Evolutionary conservation across 2,888 invertebrate genomes (phyloP), one percentile per base, ranked within the genome.

Genomic region (Ornithoptera priamus): DNA sequence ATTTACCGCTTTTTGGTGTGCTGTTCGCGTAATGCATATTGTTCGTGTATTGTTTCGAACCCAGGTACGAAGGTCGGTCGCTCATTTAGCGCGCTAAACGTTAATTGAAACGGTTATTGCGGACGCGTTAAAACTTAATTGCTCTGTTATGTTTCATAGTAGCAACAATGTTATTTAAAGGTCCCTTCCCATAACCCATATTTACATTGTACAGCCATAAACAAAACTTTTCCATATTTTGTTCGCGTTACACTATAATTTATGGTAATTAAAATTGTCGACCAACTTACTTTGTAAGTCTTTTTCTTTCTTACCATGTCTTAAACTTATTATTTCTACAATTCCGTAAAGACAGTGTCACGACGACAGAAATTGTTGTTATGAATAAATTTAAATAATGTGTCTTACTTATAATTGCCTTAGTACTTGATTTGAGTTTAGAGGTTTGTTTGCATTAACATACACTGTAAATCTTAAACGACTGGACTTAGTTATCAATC

Each of bases 21-120:
- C n/a, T 61, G 42, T 59, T 50, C 57, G 42, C 60, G 50, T 53
- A 53, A 68, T 60, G 24, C 66, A 67, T 65, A 71, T 71, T 80
- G 80, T 84, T 82, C 81, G 81, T 77, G 74, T 79, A 81, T 75
- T 74, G 64, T 39, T 75, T 75, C 3, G 50, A 53, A 76, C 15
- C n/a, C 50, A 18, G 18, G 15, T 39, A 39, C 66, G 85, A 85
- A 89, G 88, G 89, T 72, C 85, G 88, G 89, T 72, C 85, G 77
- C 76, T 76, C 76, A 78, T 81, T 83, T 87, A 85, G 82, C 78
- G 78, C 75, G 80, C 81, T 80, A 78, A 75, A 77, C 78, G 80
- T 77, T 88, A 88, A 89, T 89, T 86, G 81, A 73, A 72, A 77
- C 80, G 79, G 85, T 83, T 88, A 88, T 89, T 88, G 81, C 88